Conservation (phyloP, 2,888 invertebrate species). For the Harpagoxenus sublaevis region DNA sequence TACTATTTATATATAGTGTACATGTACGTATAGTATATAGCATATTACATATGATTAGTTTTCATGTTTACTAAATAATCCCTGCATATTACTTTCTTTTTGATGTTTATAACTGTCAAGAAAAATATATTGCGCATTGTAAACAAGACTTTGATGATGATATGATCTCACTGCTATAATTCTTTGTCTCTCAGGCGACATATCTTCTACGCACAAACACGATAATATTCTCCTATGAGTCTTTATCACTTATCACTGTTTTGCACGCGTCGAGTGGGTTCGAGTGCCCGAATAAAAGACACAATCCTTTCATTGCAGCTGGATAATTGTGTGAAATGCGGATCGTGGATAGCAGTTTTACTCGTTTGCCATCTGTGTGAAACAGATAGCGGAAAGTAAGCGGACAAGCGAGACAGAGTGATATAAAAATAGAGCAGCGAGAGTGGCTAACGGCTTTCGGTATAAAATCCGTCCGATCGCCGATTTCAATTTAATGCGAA, state of each 20-base stretch:
- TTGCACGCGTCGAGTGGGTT: background rate
- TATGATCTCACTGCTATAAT: constrained; percentile 30
- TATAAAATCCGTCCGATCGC: constrained; percentile 74
- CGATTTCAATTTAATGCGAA: constrained; percentile 66
- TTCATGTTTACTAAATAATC: background rate
- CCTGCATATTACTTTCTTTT: background rate
- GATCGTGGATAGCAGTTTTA: constrained; percentile 34
- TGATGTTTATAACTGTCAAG: background rate
- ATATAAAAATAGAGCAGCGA: constrained; percentile 78
- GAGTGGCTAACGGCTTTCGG: constrained; percentile 72
- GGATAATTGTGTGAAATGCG: constrained; percentile 49
- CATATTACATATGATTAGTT: background rate
- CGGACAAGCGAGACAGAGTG: constrained; percentile 43
- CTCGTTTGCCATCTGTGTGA: constrained; percentile 19
- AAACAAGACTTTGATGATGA: constrained; percentile 5
- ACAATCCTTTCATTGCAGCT: constrained; percentile 17
- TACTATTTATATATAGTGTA: too few species aligned
- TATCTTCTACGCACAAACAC: constrained; percentile 21
- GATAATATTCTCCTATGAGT: constrained; percentile 13
- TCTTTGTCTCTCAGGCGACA: background rate
- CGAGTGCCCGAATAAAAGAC: constrained; percentile 27
- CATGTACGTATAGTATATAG: too few species aligned
- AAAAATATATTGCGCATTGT: background rate
- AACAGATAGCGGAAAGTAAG: constrained; percentile 61
- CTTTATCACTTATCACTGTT: constrained; percentile 50